phyloP scores from a whole-genome alignment of 1,140 invertebrate genomes.

The Ostrea edulis region DNA sequence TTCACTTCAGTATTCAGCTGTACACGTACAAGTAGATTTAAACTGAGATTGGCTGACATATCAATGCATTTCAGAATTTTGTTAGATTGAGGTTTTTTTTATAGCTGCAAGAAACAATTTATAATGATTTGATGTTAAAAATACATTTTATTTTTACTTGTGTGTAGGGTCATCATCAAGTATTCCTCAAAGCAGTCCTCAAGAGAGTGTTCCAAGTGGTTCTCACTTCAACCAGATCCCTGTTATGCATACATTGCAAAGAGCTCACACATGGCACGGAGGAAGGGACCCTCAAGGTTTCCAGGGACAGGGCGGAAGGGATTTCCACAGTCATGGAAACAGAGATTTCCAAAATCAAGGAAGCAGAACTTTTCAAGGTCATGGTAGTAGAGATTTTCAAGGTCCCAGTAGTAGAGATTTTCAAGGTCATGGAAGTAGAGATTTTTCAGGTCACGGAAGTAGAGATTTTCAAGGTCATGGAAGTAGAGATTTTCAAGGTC shows the following conservation, averaged over 20 bases:
- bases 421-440: neutral
- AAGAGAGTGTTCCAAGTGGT: constrained; percentile 4
- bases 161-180: neutral
- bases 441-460: neutral
- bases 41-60: too few relatives aligned
- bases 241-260: neutral
- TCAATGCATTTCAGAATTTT: too few relatives aligned
- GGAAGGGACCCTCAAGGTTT: neutral
- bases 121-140: too few relatives aligned
- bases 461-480: constrained; percentile 9
- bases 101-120: too few relatives aligned
- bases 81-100: too few relatives aligned
- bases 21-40: too few relatives aligned
- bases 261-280: neutral
- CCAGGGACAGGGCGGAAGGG: too few relatives aligned
- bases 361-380: neutral
- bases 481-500: neutral
- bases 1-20: too few relatives aligned
- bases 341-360: neutral
- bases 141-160: neutral
- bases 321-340: neutral
- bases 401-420: neutral
- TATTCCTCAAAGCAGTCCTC: neutral
- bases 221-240: constrained; percentile 5
- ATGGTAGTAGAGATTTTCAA: neutral